Conservation (phyloP, 2,113 vertebrate genomes). For the Passer montanus region DNA sequence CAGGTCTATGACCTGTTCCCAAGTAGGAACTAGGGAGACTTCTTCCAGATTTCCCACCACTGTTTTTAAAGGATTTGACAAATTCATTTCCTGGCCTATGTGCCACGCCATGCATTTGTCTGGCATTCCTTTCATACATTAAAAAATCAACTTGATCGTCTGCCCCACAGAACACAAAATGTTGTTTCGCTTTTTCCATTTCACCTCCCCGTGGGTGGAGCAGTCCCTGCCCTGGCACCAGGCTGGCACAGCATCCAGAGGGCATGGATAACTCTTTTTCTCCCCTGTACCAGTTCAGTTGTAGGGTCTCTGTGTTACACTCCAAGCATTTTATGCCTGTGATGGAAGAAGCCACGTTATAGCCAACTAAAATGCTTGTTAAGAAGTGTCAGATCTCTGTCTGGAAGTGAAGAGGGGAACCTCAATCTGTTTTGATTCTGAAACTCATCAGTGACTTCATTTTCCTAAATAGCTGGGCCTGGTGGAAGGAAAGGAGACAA, state of each 20-base stretch:
- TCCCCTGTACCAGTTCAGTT: fast-evolving
- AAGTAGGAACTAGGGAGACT: background rate
- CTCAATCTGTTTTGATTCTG: background rate
- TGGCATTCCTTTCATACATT: background rate
- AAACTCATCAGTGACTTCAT: background rate
- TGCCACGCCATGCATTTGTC: background rate
- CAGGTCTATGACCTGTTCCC: background rate
- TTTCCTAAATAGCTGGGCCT: background rate
- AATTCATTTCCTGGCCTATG: fast-evolving
- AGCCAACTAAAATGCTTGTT: background rate
- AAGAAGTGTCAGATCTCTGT: background rate
- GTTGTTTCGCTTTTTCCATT: background rate
- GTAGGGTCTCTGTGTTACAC: background rate
- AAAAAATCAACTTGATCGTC: background rate
- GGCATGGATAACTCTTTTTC: fast-evolving
- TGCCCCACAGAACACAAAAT: fast-evolving
- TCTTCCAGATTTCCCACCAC: background rate
- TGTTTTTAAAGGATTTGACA: background rate
- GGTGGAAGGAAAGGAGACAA: background rate
- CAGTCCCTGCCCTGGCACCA: background rate
- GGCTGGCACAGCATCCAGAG: background rate
- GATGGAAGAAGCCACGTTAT: background rate
- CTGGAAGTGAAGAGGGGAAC: background rate
- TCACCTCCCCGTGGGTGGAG: background rate
- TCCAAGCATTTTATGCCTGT: background rate